phyloP scores from a whole-genome alignment of 2,888 invertebrate species.

The Boloria selene region DNA sequence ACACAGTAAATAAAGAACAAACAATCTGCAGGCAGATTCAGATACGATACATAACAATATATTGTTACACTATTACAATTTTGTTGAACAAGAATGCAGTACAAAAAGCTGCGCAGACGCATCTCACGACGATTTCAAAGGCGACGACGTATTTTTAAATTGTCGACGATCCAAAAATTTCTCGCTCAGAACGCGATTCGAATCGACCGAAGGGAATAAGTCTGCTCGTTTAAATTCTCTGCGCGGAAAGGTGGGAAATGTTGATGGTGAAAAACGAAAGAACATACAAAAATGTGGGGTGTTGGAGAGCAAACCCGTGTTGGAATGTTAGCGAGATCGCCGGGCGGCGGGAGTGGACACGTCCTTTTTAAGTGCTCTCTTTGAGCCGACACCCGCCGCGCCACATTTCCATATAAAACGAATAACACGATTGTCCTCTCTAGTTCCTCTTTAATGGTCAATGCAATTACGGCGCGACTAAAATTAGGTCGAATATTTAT shows the following conservation, averaged over 20 bases:
- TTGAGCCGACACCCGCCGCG: constrained; percentile 59
- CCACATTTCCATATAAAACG: constrained; percentile 65
- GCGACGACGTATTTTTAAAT: constrained; percentile 52
- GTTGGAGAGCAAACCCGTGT: constrained; percentile 71
- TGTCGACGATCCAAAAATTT: constrained; percentile 53
- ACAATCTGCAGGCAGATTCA: constrained; percentile 3
- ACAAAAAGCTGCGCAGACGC: constrained; percentile 47
- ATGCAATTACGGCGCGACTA: constrained; percentile 23
- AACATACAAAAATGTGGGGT: constrained; percentile 64
- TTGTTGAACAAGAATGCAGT: constrained; percentile 46
- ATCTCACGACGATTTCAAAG: constrained; percentile 42
- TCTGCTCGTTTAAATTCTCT: constrained; percentile 72
- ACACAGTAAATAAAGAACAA: background rate
- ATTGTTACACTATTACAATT: constrained; percentile 28
- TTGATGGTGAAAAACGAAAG: constrained; percentile 62
- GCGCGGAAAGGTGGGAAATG: constrained; percentile 70
- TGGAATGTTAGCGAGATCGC: constrained; percentile 68
- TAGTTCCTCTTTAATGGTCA: constrained; percentile 35
- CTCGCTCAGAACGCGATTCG: constrained; percentile 54
- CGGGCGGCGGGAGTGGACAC: constrained; percentile 59
- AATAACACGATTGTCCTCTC: constrained; percentile 47
- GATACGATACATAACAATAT: constrained; percentile 18
- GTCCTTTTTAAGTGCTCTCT: constrained; percentile 67
- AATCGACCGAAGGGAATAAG: constrained; percentile 58
- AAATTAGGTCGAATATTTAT: constrained; percentile 29